A percentile compares a stretch with the other conserved stretches of the same genome.
Evolutionary conservation across 2,113 vertebrate genomes (phyloP).

Genomic region (Ardeotis arabs): DNA sequence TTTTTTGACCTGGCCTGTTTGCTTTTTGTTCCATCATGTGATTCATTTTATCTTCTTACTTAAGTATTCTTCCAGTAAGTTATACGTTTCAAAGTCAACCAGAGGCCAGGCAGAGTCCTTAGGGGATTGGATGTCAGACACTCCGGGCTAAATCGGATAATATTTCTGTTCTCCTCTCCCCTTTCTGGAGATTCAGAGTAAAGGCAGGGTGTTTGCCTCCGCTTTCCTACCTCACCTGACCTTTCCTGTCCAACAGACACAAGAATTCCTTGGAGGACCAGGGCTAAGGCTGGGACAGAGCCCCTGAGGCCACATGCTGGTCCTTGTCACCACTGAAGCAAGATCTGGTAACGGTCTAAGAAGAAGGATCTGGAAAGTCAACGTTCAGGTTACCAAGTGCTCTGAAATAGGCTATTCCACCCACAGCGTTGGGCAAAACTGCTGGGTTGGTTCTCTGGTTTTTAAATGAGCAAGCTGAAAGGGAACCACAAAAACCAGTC

Average conservation of each 20-base stretch:
- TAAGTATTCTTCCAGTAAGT: not conserved
- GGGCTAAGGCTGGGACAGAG: not conserved
- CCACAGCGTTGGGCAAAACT: not conserved
- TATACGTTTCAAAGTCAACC: not conserved
- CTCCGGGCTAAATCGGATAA: not conserved
- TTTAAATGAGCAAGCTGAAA: not conserved
- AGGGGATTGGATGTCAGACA: not conserved
- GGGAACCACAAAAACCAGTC: not conserved
- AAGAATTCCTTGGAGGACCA: not conserved
- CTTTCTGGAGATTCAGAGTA: not conserved
- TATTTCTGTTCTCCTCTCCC: not conserved
- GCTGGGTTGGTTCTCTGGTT: not conserved
- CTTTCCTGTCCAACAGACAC: not conserved
- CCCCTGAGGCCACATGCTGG: not conserved
- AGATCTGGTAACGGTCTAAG: not conserved
- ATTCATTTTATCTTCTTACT: not conserved
- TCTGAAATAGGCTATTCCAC: not conserved
- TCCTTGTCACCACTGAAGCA: not conserved
- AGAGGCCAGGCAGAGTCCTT: not conserved
- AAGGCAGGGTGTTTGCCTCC: not conserved
- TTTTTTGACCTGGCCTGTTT: not conserved
- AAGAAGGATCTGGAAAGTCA: not conserved
- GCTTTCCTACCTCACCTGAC: not conserved
- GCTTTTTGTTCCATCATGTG: not conserved
- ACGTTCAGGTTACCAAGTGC: not conserved